Percentiles rank a stretch among this genome's conserved stretches.
Conservation (phyloP, 2,797 vertebrate species). For the Pyrocephalus nanus region DNA sequence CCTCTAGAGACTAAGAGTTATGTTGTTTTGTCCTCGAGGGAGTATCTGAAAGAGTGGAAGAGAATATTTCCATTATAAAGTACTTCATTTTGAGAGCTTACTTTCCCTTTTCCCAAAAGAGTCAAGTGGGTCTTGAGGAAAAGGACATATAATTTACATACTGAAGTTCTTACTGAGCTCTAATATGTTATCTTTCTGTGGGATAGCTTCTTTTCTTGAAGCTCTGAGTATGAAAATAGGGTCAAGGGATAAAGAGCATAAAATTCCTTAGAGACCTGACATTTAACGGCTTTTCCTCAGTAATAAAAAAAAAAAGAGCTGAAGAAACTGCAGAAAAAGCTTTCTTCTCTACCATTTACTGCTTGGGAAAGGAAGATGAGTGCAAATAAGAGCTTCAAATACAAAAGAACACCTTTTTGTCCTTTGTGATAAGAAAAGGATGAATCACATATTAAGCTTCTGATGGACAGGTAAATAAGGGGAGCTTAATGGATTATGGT, state of each 20-base stretch:
- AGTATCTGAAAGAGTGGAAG: not conserved
- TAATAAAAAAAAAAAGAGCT: not conserved
- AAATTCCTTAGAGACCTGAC: not conserved
- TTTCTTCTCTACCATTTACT: not conserved
- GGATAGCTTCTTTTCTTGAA: not conserved
- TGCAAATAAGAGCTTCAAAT: not conserved
- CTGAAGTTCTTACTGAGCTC: not conserved
- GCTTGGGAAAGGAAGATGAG: not conserved
- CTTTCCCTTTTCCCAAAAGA: not conserved
- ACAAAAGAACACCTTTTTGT: conserved; percentile 3
- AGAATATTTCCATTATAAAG: conserved; percentile 19
- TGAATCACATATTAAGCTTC: not conserved
- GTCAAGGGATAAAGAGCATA: not conserved
- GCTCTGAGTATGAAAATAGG: not conserved
- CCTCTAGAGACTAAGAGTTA: not conserved
- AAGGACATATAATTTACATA: not conserved
- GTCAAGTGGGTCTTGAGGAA: not conserved
- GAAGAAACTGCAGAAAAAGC: not conserved
- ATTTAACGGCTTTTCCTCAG: not conserved
- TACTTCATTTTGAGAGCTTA: conserved; percentile 25
- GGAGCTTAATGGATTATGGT: not conserved
- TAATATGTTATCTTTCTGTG: not conserved
- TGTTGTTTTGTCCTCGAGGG: not conserved
- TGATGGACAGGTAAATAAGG: not conserved
- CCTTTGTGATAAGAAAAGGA: not conserved